These are phyloP conservation scores for Tachina lurida DNA, from an alignment of 2,888 invertebrate species.

Conservation along the genomic window DNA sequence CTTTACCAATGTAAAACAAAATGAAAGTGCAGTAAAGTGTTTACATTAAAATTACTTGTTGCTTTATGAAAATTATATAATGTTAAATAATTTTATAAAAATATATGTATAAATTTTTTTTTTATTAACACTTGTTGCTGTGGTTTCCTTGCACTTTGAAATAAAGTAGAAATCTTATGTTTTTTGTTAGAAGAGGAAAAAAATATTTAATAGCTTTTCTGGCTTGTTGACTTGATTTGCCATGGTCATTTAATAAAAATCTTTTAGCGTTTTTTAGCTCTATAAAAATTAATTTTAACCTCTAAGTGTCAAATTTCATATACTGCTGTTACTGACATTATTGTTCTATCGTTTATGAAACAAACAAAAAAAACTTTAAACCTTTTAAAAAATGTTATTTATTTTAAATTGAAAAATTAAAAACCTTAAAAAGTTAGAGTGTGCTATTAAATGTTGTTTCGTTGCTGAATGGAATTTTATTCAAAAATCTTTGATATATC, in stretches of 20 bases:
- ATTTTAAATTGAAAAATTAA: not conserved
- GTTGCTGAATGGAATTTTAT: constrained; percentile 72
- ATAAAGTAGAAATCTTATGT: too few species aligned
- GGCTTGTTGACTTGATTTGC: constrained; percentile 55
- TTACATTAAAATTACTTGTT: constrained; percentile 13
- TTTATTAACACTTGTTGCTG: too few species aligned
- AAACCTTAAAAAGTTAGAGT: not conserved
- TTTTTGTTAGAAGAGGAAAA: not conserved
- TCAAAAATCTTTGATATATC: constrained; percentile 72
- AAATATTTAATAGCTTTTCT: constrained; percentile 27
- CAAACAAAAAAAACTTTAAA: constrained; percentile 7
- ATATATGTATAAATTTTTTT: too few species aligned
- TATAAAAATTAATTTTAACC: constrained; percentile 44
- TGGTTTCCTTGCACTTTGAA: too few species aligned
- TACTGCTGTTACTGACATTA: not conserved
- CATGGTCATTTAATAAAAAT: constrained; percentile 43
- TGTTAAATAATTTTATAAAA: too few species aligned
- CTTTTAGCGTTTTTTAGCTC: not conserved
- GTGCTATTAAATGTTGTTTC: not conserved
- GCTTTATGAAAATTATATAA: not conserved
- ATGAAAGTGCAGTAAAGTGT: not conserved
- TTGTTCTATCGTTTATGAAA: constrained; percentile 36
- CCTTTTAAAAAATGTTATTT: constrained; percentile 7
- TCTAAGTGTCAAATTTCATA: constrained; percentile 67
- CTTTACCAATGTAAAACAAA: not conserved